Percentiles rank a stretch among this genome's conserved stretches.
Evolutionary conservation across 2,113 vertebrate species (phyloP).

Genomic region (Gavialis gangeticus): DNA sequence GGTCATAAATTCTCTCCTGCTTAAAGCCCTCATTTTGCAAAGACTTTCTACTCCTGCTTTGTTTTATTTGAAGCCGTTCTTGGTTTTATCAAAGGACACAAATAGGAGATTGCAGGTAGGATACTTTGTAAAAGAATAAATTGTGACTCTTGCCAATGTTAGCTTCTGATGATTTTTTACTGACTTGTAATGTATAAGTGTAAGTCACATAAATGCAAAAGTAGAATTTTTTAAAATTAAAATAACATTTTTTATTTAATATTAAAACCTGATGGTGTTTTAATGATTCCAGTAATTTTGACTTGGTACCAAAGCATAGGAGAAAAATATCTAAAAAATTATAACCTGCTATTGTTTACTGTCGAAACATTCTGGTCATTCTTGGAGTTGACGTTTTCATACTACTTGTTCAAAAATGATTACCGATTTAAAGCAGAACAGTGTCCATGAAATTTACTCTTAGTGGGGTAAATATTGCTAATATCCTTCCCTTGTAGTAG

Average conservation of each 20-base stretch:
- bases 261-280: constrained; percentile 58
- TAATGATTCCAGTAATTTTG: constrained; percentile 38
- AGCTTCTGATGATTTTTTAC: not conserved
- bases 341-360: constrained; percentile 26
- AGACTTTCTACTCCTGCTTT: not conserved
- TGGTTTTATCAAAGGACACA: not conserved
- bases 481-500: not conserved
- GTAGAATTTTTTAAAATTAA: not conserved
- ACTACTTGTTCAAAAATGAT: not conserved
- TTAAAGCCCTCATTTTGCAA: constrained; percentile 20
- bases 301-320: constrained; percentile 65
- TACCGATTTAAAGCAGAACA: constrained; percentile 42
- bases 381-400: constrained; percentile 8
- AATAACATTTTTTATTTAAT: constrained; percentile 12
- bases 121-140: not conserved
- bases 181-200: not conserved
- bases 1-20: constrained; percentile 52
- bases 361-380: not conserved
- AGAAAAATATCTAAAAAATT: constrained; percentile 52
- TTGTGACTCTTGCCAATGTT: fast-evolving
- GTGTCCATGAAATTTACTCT: not conserved
- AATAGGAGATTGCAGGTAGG: not conserved
- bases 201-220: constrained; percentile 40
- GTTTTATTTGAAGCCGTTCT: not conserved
- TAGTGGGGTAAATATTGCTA: not conserved